phyloP scores from a whole-genome alignment of 2,888 invertebrate species.

The Iphiclides podalirius region DNA sequence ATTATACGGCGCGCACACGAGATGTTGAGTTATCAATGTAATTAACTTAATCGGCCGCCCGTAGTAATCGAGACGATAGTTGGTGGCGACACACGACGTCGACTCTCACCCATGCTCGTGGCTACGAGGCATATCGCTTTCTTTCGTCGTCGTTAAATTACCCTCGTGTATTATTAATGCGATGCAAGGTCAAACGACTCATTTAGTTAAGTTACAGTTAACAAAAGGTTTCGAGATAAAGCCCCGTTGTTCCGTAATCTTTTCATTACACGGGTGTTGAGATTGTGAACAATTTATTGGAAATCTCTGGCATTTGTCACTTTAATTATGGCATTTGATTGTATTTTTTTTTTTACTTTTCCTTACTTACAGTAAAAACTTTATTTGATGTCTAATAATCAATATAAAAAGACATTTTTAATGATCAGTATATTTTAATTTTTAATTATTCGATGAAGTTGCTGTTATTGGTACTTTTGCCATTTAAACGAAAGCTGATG shows the following conservation, averaged over 20 bases:
- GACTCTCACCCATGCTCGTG: conserved; percentile 45
- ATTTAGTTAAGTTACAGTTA: conserved; percentile 35
- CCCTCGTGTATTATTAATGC: conserved; percentile 35
- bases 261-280: conserved; percentile 10
- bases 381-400: too few species aligned
- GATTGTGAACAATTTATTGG: conserved; percentile 13
- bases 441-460: too few species aligned
- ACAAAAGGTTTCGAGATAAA: conserved; percentile 31
- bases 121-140: conserved; percentile 50
- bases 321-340: neutral
- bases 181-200: conserved; percentile 47
- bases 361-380: too few species aligned
- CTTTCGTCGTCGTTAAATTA: conserved; percentile 51
- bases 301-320: conserved; percentile 6
- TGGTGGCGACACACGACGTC: conserved; percentile 43
- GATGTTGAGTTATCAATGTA: conserved; percentile 57
- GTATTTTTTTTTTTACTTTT: neutral
- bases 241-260: conserved; percentile 12
- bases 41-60: conserved; percentile 66
- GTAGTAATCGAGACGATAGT: conserved; percentile 38
- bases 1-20: conserved; percentile 58
- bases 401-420: too few species aligned
- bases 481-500: too few species aligned
- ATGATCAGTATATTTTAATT: too few species aligned
- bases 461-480: too few species aligned